phyloP scores from a whole-genome alignment of 2,113 vertebrate species.

The Donacobius atricapilla region DNA sequence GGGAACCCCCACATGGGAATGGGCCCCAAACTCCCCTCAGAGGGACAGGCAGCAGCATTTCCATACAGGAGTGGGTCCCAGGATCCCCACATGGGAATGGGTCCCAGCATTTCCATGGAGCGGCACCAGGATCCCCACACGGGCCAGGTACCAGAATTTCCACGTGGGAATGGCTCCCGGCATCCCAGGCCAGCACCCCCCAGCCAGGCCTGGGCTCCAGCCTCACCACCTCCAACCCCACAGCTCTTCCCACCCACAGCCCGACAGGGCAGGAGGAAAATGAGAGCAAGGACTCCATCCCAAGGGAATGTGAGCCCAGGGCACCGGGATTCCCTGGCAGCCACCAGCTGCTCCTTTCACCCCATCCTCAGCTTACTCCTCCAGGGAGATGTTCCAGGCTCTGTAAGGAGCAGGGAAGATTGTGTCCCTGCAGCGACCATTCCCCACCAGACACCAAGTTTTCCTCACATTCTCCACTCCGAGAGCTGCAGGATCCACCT shows the following conservation, averaged over 20 bases:
- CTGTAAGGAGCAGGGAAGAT: neutral
- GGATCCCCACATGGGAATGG: no score
- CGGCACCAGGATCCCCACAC: neutral
- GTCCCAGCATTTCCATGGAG: neutral
- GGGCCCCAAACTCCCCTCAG: neutral
- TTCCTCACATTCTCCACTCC: neutral
- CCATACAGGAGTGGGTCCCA: fast-evolving
- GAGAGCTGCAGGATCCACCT: fast-evolving
- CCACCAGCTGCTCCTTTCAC: neutral
- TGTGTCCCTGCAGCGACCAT: neutral
- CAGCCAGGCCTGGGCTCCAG: neutral
- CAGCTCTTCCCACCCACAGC: neutral
- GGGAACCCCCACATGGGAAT: neutral
- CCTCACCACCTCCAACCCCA: neutral
- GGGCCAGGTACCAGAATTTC: no score
- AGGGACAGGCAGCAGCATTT: neutral
- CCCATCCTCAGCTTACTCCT: neutral
- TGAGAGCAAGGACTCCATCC: neutral
- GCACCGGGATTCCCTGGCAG: neutral
- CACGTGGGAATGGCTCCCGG: fast-evolving
- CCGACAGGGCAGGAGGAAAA: neutral
- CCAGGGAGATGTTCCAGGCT: neutral
- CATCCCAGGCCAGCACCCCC: neutral
- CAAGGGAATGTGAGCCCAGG: neutral
- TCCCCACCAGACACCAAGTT: neutral